These are phyloP conservation scores for Parelbella ahira DNA, from an alignment of 2,888 invertebrate genomes.

Conservation along the genomic window DNA sequence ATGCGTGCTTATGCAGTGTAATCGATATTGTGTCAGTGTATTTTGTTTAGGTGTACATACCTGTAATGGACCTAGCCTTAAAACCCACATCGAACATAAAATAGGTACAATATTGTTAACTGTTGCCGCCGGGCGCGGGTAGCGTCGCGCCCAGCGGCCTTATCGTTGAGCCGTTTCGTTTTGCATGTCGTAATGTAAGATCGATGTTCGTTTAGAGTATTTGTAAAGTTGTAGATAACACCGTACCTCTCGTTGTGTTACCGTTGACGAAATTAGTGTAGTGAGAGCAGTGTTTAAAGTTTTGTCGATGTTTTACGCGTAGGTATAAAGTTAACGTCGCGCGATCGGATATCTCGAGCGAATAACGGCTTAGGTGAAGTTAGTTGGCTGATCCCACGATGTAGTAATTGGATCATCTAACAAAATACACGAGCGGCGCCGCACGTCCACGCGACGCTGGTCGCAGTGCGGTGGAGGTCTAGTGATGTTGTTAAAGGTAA, in stretches of 20 bases:
- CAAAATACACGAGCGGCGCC: conserved; percentile 25
- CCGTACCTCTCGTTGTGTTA: conserved; percentile 48
- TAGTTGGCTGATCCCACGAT: conserved; percentile 26
- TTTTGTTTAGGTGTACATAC: conserved; percentile 68
- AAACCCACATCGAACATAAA: conserved; percentile 74
- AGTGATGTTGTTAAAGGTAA: conserved; percentile 41
- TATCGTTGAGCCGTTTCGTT: conserved; percentile 53
- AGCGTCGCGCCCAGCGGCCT: conserved; percentile 32
- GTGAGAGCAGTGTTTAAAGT: conserved; percentile 54
- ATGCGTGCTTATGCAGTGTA: conserved; percentile 74
- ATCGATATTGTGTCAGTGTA: conserved; percentile 58
- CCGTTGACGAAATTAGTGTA: conserved; percentile 52
- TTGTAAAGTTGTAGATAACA: conserved; percentile 57
- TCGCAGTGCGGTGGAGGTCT: conserved; percentile 31
- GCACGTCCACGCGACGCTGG: conserved; percentile 27
- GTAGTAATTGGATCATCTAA: conserved; percentile 24
- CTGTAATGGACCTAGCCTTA: conserved; percentile 74
- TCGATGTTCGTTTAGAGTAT: conserved; percentile 65
- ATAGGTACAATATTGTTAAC: conserved; percentile 57
- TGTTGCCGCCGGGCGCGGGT: conserved; percentile 26
- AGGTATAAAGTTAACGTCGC: conserved; percentile 64
- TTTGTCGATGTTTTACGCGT: conserved; percentile 74
- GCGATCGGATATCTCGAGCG: conserved; percentile 74
- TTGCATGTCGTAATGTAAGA: conserved; percentile 72
- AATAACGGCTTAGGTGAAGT: conserved; percentile 38